Conservation (phyloP, 2,113 vertebrate genomes). For the Leucosticte australis region DNA sequence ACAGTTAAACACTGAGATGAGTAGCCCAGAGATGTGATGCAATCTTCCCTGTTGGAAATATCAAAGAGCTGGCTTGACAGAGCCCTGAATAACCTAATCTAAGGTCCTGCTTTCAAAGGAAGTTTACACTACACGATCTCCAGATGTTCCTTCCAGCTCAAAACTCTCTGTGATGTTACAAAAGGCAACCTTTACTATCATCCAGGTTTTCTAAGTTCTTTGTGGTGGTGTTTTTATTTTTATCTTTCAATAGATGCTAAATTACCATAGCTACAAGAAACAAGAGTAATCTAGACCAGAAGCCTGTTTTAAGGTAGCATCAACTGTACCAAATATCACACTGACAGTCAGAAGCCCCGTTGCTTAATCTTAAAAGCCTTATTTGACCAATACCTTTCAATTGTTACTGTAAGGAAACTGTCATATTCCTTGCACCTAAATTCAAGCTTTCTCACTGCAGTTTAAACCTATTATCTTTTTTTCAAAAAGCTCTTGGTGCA, state of each 20-base stretch:
- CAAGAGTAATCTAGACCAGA: neutral
- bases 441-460: neutral
- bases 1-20: neutral
- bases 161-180: neutral
- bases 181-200: neutral
- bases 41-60: neutral
- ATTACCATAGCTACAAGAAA: neutral
- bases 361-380: neutral
- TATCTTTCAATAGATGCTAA: neutral
- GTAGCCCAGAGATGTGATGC: neutral
- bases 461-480: neutral
- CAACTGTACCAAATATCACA: neutral
- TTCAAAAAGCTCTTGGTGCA: neutral
- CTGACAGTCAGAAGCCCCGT: neutral
- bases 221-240: neutral
- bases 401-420: neutral
- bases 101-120: neutral
- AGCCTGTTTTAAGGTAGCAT: neutral
- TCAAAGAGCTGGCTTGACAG: neutral
- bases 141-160: neutral
- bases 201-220: neutral
- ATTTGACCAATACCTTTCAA: neutral
- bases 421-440: neutral
- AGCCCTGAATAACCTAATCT: fast-evolving
- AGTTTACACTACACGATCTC: neutral